Evolutionary conservation across 2,113 vertebrate genomes (phyloP).

Genomic region (Struthio camelus): DNA sequence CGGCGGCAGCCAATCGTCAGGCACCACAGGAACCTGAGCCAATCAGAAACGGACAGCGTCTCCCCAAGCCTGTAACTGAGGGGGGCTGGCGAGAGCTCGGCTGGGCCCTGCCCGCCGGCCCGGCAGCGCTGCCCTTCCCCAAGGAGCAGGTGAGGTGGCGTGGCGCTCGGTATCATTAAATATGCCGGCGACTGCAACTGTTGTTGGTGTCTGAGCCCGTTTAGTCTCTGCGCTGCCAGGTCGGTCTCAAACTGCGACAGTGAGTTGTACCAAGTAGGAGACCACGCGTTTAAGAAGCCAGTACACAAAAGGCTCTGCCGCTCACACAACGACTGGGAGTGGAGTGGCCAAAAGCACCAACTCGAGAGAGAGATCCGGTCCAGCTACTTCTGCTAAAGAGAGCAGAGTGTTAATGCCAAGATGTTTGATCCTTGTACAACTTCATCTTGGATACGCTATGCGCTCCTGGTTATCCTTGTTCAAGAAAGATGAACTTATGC

Average conservation of each 20-base stretch:
- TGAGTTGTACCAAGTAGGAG: not conserved
- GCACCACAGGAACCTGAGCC: fast-evolving
- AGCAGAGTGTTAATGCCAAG: fast-evolving
- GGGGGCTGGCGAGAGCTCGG: not conserved
- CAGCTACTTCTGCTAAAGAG: not conserved
- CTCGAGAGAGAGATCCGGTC: not conserved
- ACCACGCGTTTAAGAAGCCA: not conserved
- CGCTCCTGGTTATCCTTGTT: not conserved
- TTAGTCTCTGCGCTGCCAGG: not conserved
- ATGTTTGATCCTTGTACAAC: not conserved
- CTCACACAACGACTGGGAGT: not conserved
- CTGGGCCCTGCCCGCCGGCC: fast-evolving
- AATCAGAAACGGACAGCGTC: not conserved
- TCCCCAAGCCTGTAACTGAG: not conserved
- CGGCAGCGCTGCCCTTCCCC: too few relatives aligned
- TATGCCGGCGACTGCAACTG: not conserved
- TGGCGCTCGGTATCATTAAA: not conserved
- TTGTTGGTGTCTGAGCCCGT: not conserved
- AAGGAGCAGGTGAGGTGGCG: not conserved
- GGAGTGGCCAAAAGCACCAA: too few relatives aligned
- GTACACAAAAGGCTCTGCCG: not conserved
- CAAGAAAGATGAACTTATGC: not conserved
- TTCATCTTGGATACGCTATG: not conserved
- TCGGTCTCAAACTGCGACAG: not conserved
- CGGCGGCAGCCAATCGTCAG: not conserved